A percentile compares a stretch with the other conserved stretches of the same genome.
Conservation (phyloP, 92 coral and sea anemone species). For the Diadumene lineata region DNA sequence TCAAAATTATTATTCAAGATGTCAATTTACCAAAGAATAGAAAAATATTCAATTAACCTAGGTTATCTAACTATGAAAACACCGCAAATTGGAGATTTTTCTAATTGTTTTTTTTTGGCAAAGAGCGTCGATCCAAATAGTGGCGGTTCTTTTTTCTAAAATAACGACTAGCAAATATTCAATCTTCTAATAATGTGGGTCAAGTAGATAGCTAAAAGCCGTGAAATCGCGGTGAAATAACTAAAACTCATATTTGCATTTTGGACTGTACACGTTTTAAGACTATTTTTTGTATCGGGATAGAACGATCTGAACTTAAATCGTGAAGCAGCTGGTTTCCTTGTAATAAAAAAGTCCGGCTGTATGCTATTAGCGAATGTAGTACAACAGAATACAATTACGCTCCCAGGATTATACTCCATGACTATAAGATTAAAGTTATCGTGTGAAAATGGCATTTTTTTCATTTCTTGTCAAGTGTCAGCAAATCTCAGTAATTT, state of each 20-base stretch:
- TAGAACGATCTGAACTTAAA: not conserved
- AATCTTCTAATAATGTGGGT: not conserved
- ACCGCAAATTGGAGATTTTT: not conserved
- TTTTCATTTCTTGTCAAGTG: not conserved
- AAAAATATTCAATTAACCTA: not conserved
- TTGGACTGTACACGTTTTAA: not conserved
- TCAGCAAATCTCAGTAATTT: not conserved
- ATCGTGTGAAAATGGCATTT: no score
- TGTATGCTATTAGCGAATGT: not conserved
- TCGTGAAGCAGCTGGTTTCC: not conserved
- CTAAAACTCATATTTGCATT: not conserved
- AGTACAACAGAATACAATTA: no score
- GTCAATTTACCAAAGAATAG: not conserved
- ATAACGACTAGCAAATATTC: not conserved
- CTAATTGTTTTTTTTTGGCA: not conserved
- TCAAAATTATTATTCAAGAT: not conserved
- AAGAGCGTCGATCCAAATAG: not conserved
- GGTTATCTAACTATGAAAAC: not conserved
- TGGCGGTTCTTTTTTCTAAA: slow-evolving; percentile 4
- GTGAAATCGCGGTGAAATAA: not conserved
- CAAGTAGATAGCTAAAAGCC: not conserved
- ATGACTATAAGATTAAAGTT: no score
- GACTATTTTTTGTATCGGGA: not conserved
- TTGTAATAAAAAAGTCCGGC: not conserved
- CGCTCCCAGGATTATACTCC: no score